Conservation (phyloP, 2,797 vertebrate species). For the Cuniculus paca region DNA sequence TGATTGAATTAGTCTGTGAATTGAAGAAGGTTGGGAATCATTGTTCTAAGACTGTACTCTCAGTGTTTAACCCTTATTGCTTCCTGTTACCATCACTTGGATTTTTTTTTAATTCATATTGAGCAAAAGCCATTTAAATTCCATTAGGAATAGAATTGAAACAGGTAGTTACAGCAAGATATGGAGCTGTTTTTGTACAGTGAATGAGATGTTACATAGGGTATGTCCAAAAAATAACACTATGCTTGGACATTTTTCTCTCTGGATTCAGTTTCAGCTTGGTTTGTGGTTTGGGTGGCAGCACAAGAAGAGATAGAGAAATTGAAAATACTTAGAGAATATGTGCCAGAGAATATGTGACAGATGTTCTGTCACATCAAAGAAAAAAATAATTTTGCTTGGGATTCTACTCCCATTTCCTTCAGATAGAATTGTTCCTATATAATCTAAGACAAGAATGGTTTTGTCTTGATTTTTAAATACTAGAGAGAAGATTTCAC, state of each 20-base stretch:
- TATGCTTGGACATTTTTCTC: not conserved
- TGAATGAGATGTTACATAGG: not conserved
- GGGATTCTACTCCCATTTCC: no score
- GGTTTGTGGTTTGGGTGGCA: not conserved
- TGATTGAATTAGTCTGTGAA: not conserved
- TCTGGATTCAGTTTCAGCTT: not conserved
- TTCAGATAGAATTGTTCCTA: no score
- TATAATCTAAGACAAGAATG: no score
- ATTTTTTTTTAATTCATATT: not conserved
- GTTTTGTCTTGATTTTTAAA: no score
- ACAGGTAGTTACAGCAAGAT: not conserved
- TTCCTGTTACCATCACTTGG: not conserved
- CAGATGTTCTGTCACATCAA: no score
- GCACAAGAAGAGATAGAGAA: no score
- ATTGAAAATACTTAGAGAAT: no score
- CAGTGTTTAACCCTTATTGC: not conserved
- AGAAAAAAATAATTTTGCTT: no score
- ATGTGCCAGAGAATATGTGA: no score
- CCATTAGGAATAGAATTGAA: not conserved
- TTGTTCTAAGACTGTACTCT: not conserved
- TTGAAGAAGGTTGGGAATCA: not conserved
- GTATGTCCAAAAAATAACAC: not conserved
- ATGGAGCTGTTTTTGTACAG: not conserved
- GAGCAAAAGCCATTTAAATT: not conserved
- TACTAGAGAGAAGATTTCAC: no score